Conservation (phyloP, 2,888 invertebrate species). For the Mythimna lalbum region DNA sequence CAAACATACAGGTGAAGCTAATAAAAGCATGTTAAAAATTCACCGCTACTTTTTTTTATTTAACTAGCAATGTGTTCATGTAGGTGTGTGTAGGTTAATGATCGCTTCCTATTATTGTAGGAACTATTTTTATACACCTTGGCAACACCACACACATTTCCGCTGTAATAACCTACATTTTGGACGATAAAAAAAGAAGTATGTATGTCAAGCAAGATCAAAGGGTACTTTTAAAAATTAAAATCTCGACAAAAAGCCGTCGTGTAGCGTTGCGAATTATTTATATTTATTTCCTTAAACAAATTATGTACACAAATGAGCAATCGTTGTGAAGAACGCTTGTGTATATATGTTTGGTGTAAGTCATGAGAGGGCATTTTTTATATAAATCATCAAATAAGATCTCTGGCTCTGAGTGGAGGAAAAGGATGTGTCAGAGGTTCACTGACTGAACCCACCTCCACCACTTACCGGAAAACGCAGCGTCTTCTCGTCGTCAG, state of each 20-base stretch:
- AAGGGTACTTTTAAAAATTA: constrained; percentile 52
- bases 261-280: constrained; percentile 59
- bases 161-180: constrained; percentile 10
- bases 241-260: constrained; percentile 52
- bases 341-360: constrained; percentile 51
- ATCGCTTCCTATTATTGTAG: not conserved
- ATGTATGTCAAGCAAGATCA: constrained; percentile 27
- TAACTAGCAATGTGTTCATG: not conserved
- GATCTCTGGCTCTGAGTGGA: no score
- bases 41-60: not conserved
- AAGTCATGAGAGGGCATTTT: constrained; percentile 47
- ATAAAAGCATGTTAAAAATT: no score
- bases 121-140: not conserved
- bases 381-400: no score
- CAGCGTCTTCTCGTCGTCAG: no score
- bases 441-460: no score
- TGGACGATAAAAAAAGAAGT: not conserved
- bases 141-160: not conserved
- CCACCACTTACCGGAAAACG: no score
- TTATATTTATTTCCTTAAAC: constrained; percentile 70
- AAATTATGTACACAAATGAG: constrained; percentile 76
- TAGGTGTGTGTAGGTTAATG: constrained; percentile 12
- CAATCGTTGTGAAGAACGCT: constrained; percentile 70
- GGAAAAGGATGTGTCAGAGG: no score
- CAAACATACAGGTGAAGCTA: no score